A percentile compares a stretch with the other conserved stretches of the same genome.
phyloP scores from a whole-genome alignment of 2,888 invertebrate species.

The Strigamia maritima region DNA sequence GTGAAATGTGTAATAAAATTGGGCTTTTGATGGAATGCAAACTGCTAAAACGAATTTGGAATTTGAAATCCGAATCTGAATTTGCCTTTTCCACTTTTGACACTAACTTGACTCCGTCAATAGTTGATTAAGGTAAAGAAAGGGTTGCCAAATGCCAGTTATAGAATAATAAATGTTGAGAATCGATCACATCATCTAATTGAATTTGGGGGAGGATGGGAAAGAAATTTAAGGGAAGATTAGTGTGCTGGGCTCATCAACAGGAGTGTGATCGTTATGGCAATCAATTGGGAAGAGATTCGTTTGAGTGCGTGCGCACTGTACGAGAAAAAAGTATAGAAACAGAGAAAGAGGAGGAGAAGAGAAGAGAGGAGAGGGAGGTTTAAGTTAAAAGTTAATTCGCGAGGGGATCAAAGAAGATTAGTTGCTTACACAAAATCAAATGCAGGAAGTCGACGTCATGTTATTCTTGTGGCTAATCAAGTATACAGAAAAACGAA shows the following conservation, averaged over 20 bases:
- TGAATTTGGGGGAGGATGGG: not conserved
- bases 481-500: not conserved
- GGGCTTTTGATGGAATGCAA: no score
- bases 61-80: no score
- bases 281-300: not conserved
- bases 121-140: not conserved
- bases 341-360: not conserved
- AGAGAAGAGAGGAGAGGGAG: not conserved
- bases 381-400: not conserved
- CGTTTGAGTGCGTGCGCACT: not conserved
- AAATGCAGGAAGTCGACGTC: conserved; percentile 1
- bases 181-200: not conserved
- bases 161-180: not conserved
- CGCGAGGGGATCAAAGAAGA: not conserved
- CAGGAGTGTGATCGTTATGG: not conserved
- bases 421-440: not conserved
- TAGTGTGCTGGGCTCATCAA: not conserved
- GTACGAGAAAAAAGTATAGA: no score
- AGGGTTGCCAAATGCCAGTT: no score
- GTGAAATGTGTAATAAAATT: no score
- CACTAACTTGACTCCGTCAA: not conserved
- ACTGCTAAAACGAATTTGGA: no score
- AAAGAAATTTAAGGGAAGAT: not conserved
- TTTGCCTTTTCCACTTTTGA: no score
- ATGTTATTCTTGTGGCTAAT: not conserved